A percentile compares a stretch with the other conserved stretches of the same genome.
These are phyloP conservation scores for Itoplectis maculator DNA, from an alignment of 2,888 invertebrate genomes.

Conservation along the genomic window DNA sequence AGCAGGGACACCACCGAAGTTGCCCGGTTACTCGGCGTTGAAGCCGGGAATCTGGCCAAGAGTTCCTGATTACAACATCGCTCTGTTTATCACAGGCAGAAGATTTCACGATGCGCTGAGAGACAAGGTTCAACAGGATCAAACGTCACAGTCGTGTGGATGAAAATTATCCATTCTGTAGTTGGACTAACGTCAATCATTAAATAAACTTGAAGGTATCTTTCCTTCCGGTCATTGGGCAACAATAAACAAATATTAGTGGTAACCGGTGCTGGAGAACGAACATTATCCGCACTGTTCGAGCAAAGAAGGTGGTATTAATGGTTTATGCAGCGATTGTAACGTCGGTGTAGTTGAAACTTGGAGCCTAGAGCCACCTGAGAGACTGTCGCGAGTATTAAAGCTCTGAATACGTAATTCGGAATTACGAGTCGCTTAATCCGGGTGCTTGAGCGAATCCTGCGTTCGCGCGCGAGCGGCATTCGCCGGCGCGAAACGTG, in stretches of 20 bases:
- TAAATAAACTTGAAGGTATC: too few species aligned
- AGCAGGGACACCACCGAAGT: not conserved
- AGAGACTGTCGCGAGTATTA: conserved; percentile 41
- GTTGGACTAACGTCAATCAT: too few species aligned
- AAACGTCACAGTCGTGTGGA: not conserved
- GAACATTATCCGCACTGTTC: conserved; percentile 3
- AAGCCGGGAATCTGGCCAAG: not conserved
- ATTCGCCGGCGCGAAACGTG: conserved; percentile 6
- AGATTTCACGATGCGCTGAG: too few species aligned
- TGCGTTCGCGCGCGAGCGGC: not conserved
- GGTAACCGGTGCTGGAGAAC: not conserved
- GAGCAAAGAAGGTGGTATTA: conserved; percentile 5
- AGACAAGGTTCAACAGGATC: not conserved
- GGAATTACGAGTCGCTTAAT: conserved; percentile 53
- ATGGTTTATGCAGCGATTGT: conserved; percentile 23
- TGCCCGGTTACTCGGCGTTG: not conserved
- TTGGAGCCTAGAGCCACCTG: conserved; percentile 34
- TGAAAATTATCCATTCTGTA: too few species aligned
- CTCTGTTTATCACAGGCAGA: not conserved
- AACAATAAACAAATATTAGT: too few species aligned
- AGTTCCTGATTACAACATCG: not conserved
- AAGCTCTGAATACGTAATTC: conserved; percentile 54
- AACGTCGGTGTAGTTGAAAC: conserved; percentile 10
- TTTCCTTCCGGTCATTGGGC: too few species aligned
- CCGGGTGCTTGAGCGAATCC: conserved; percentile 36